Evolutionary conservation across 2,888 invertebrate species (phyloP), one percentile per base, ranked within the genome.

Genomic region (Pristionchus arcanus): DNA sequence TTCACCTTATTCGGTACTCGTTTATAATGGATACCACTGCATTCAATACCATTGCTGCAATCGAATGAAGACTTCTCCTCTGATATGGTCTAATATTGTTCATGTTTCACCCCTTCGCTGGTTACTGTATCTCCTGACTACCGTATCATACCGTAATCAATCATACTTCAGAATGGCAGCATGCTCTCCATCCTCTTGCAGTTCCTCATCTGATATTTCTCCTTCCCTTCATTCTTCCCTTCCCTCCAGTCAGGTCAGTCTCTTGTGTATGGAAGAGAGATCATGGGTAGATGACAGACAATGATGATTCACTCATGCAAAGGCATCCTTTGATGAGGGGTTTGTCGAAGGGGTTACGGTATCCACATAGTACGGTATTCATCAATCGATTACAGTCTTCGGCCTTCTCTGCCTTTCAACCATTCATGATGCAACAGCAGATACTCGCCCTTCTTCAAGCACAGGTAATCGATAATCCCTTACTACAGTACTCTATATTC

Each of bases 351-450:
- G 74, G 21, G 21, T 77, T 42, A 77, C 42, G 77, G 66, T 66
- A 71, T 25, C 34, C 34, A 34, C 71, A 7, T 34, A 21, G 19
- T 71, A 71, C 77, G 37, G 77, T 49, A 77, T 28, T 77, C 25
- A 77, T 77, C 42, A 11, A 77, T 77, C 77, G 42, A 19, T 77
- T 84, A 0, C 84, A 59, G 55, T 37, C 86, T 2, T 86, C 86
- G 5, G 86, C 86, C 42, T 86, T 86, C 66, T 86, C 86, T 13
- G 87, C 87, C 68, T 87, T 87, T 28, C 71, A 68, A 53, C 87
- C 87, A 7, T 87, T 87, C 87, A 34, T 87, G 49, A 87, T 87
- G 87, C 87, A 87, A 37, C 87, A 87, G 71, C 87, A 87, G 42
- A 68, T 87, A 21, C 71, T 87, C 71, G 87, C 87, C 71, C 68